Percentiles rank a stretch among this genome's conserved stretches.
Evolutionary conservation across 1,140 invertebrate species (phyloP).

Genomic region (Anoplophora glabripennis): DNA sequence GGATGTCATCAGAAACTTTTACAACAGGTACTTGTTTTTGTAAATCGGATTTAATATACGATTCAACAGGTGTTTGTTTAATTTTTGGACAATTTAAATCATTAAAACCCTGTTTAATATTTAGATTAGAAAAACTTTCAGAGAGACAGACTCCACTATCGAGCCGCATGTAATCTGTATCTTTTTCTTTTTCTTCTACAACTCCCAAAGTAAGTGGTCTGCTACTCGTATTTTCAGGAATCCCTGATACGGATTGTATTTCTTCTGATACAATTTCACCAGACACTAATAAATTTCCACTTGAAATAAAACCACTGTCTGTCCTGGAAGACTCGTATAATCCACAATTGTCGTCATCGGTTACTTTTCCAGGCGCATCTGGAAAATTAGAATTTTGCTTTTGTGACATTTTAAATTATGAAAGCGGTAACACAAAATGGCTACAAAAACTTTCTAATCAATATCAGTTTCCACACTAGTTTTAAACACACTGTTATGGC

Average conservation of each 20-base stretch:
- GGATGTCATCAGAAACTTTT: slow-evolving; percentile 25
- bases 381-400: slow-evolving; percentile 27
- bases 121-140: slow-evolving; percentile 54
- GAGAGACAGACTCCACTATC: slow-evolving; percentile 51
- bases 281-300: slow-evolving; percentile 50
- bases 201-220: slow-evolving; percentile 5
- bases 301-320: slow-evolving; percentile 59
- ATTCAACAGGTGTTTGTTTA: slow-evolving; percentile 33
- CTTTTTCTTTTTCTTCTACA: slow-evolving; percentile 33
- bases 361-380: slow-evolving; percentile 34
- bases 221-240: neutral
- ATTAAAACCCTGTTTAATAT: slow-evolving; percentile 47
- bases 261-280: slow-evolving; percentile 30
- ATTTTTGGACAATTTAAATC: slow-evolving; percentile 36
- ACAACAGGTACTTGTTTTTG: neutral
- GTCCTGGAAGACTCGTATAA: slow-evolving; percentile 36
- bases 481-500: slow-evolving; percentile 5
- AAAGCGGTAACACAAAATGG: neutral
- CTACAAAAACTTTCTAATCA: slow-evolving; percentile 17
- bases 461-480: neutral
- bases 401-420: slow-evolving; percentile 24
- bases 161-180: slow-evolving; percentile 17
- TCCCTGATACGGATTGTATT: slow-evolving; percentile 7
- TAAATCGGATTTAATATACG: slow-evolving; percentile 13
- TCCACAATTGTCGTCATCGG: slow-evolving; percentile 34